These are phyloP conservation scores for Lepidurus packardi DNA, from an alignment of 1,140 invertebrate species.

Conservation along the genomic window DNA sequence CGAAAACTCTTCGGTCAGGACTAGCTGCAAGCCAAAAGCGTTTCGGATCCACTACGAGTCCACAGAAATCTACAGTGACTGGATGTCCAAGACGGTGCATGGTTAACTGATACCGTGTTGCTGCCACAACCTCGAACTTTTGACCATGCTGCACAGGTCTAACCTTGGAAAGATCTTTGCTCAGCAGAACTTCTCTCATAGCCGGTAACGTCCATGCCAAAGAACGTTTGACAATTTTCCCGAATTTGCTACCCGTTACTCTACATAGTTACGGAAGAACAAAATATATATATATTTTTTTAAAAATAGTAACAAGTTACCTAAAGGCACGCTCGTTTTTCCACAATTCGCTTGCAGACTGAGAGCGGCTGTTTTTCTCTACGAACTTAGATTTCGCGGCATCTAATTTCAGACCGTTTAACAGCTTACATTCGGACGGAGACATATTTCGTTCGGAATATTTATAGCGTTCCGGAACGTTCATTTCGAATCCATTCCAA, in stretches of 20 bases:
- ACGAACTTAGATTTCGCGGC: neutral
- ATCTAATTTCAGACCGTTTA: neutral
- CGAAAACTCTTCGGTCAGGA: neutral
- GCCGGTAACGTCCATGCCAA: conserved; percentile 8
- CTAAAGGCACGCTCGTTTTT: neutral
- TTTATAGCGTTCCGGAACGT: neutral
- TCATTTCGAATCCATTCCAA: neutral
- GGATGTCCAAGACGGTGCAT: neutral
- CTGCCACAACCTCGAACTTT: neutral
- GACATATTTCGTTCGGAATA: neutral
- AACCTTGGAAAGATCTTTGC: neutral
- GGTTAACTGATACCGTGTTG: neutral
- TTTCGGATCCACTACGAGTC: conserved; percentile 25
- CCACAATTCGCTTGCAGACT: conserved; percentile 21
- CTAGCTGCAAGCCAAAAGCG: neutral
- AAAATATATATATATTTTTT: neutral
- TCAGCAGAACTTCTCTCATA: neutral
- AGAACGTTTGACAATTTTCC: neutral
- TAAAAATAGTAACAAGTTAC: neutral
- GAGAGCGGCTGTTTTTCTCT: conserved; percentile 21
- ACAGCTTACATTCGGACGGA: neutral
- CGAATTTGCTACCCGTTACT: conserved; percentile 3
- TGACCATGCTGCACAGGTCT: neutral
- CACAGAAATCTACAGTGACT: neutral
- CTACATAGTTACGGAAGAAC: neutral